Evolutionary conservation across 2,888 invertebrate genomes (phyloP).

Genomic region (Celastrina argiolus): DNA sequence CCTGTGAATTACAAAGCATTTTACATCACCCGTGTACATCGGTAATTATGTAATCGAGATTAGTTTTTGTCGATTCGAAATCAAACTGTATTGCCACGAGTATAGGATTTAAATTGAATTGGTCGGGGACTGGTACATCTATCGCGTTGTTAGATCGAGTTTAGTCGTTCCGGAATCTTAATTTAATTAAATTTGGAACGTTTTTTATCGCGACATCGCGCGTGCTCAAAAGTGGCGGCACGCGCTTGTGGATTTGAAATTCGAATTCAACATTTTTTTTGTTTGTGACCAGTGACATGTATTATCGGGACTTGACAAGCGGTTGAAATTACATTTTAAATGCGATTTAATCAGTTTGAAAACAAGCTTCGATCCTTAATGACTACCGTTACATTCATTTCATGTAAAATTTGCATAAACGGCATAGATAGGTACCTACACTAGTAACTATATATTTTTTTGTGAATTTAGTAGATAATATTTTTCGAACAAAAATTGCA

Average conservation of each 20-base stretch:
- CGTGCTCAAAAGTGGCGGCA: constrained; percentile 62
- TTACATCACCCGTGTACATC: constrained; percentile 19
- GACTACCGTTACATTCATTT: constrained; percentile 11
- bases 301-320: constrained; percentile 7
- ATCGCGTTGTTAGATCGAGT: constrained; percentile 45
- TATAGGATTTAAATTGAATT: constrained; percentile 35
- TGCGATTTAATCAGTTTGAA: constrained; percentile 11
- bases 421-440: too few species aligned
- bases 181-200: constrained; percentile 72
- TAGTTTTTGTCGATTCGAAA: constrained; percentile 28
- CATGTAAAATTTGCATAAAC: background rate
- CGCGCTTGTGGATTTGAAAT: constrained; percentile 58
- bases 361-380: constrained; percentile 11
- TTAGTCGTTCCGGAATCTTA: constrained; percentile 59
- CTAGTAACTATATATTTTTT: too few species aligned
- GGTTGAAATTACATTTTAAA: constrained; percentile 6
- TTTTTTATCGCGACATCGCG: constrained; percentile 60
- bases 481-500: too few species aligned
- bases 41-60: constrained; percentile 38
- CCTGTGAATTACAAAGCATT: constrained; percentile 35
- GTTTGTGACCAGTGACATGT: constrained; percentile 15
- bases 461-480: too few species aligned
- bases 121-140: constrained; percentile 36
- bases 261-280: constrained; percentile 31
- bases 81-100: constrained; percentile 28